These are phyloP conservation scores for Plemyria rubiginata DNA, from an alignment of 2,888 invertebrate species.

Conservation along the genomic window DNA sequence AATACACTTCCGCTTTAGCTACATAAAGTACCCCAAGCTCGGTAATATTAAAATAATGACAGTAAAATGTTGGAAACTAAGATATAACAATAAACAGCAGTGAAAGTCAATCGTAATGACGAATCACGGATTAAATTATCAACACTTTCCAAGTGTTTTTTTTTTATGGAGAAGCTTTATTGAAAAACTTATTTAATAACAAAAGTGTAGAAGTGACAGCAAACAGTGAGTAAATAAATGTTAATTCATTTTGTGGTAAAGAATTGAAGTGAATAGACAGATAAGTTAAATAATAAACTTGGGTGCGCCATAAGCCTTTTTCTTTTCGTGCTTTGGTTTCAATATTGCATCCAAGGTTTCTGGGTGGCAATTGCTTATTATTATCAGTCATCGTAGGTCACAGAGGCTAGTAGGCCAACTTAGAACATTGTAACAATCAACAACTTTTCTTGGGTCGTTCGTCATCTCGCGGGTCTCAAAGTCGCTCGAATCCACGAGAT, in stretches of 20 bases:
- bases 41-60: background rate
- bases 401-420: too few relatives aligned
- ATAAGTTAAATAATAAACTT: conserved; percentile 8
- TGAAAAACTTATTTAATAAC: conserved; percentile 21
- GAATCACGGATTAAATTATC: conserved; percentile 57
- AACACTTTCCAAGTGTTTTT: conserved; percentile 65
- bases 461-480: too few relatives aligned
- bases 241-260: conserved; percentile 7
- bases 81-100: conserved; percentile 50
- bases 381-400: background rate
- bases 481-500: too few relatives aligned
- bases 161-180: conserved; percentile 40
- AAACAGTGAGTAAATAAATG: background rate
- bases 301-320: conserved; percentile 12
- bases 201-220: background rate
- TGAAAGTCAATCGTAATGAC: conserved; percentile 66
- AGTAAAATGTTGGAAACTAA: conserved; percentile 58
- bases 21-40: too few relatives aligned
- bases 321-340: conserved; percentile 1
- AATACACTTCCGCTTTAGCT: too few relatives aligned
- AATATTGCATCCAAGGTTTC: background rate
- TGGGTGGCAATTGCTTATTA: background rate
- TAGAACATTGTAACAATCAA: too few relatives aligned
- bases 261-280: background rate
- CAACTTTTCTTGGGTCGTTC: too few relatives aligned